Evolutionary conservation across 2,113 vertebrate genomes (phyloP).

Genomic region (Phainopepla nitens): DNA sequence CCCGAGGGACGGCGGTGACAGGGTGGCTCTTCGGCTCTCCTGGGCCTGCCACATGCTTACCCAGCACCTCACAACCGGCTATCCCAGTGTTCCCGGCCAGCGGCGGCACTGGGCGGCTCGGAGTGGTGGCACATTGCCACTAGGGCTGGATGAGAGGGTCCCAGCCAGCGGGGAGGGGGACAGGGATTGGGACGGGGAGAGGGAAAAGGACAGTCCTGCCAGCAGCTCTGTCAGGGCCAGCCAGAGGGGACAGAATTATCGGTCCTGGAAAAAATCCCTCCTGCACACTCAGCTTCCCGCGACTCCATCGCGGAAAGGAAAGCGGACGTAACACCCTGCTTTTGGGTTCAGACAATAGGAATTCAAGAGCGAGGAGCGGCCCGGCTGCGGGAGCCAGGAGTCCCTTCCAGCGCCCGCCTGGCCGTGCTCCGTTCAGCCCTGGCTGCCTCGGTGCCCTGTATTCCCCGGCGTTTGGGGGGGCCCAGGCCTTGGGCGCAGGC

Average conservation of each 20-base stretch:
- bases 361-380: constrained; percentile 48
- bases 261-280: background rate
- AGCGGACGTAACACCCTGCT: constrained; percentile 42
- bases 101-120: background rate
- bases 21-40: background rate
- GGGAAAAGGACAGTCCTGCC: background rate
- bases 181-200: background rate
- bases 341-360: constrained; percentile 62
- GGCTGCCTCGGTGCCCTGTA: background rate
- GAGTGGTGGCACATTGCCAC: background rate
- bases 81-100: background rate
- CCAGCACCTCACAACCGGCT: background rate
- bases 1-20: background rate
- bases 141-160: background rate
- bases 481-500: background rate
- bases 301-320: background rate
- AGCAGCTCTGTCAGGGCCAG: background rate
- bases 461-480: background rate
- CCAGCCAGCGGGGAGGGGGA: background rate
- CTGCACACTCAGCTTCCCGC: background rate
- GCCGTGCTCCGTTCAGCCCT: background rate
- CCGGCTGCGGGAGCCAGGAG: background rate
- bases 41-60: background rate
- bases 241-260: background rate
- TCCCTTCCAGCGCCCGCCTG: background rate